phyloP scores from a whole-genome alignment of 2,888 invertebrate genomes.

The Latrodectus elegans region DNA sequence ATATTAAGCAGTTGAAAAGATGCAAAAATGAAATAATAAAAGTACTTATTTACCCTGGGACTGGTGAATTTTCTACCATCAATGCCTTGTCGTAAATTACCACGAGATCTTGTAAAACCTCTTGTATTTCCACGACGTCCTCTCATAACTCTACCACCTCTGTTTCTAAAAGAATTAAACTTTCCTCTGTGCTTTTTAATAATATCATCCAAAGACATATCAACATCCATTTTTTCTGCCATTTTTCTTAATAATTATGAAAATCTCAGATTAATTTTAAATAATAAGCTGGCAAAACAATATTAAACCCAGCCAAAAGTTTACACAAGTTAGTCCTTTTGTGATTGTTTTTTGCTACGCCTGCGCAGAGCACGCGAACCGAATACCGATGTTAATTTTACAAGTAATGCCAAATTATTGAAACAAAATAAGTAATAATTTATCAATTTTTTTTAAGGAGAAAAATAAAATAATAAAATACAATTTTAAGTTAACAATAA shows the following conservation, averaged over 20 bases:
- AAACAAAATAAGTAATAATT: no score
- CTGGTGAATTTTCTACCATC: slow-evolving; percentile 47
- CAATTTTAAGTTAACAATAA: no score
- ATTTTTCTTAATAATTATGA: slow-evolving; percentile 78
- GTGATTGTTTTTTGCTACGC: no score
- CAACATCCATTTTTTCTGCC: slow-evolving; percentile 88
- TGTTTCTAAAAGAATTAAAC: slow-evolving; percentile 79
- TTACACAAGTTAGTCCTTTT: no score
- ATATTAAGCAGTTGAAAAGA: background rate
- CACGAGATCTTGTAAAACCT: slow-evolving; percentile 76
- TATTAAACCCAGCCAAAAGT: no score
- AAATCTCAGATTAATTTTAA: background rate
- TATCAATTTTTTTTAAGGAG: no score
- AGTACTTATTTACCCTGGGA: slow-evolving; percentile 80
- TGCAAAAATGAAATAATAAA: background rate
- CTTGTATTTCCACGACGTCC: slow-evolving; percentile 73
- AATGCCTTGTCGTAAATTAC: slow-evolving; percentile 75
- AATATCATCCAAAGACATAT: slow-evolving; percentile 97
- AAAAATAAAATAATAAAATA: no score
- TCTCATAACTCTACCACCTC: slow-evolving; percentile 71
- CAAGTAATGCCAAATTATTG: no score
- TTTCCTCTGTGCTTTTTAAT: slow-evolving; percentile 84
- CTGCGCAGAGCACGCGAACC: no score
- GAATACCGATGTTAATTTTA: no score
- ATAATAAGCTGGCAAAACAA: no score